phyloP scores from a whole-genome alignment of 1,140 invertebrate species.

The Bilobella aurantiaca region DNA sequence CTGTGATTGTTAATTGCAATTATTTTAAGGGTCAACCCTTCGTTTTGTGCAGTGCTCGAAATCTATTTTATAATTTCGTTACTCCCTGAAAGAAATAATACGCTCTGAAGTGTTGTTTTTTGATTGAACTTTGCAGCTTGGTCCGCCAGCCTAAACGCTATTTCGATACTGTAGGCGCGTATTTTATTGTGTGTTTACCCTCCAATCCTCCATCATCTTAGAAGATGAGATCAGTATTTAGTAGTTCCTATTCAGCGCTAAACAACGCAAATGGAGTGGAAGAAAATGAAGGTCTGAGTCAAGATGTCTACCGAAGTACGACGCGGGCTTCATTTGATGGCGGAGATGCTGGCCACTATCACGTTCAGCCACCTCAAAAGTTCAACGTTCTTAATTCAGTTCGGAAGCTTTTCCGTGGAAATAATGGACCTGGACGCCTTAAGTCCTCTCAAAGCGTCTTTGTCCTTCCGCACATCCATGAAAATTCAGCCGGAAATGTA shows the following conservation, averaged over 20 bases:
- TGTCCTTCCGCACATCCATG: constrained; percentile 32
- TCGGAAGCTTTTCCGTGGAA: constrained; percentile 24
- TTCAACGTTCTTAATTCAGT: constrained; percentile 30
- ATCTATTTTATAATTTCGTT: too few species aligned
- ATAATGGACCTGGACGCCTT: constrained; percentile 14
- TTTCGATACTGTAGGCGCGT: too few species aligned
- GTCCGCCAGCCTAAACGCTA: too few species aligned
- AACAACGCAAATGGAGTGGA: constrained; percentile 23
- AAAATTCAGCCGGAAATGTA: constrained; percentile 15
- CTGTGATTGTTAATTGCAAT: too few species aligned
- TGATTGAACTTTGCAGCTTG: too few species aligned
- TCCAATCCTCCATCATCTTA: neutral
- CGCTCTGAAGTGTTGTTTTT: too few species aligned
- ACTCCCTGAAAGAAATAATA: too few species aligned
- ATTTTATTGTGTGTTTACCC: too few species aligned
- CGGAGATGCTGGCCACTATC: constrained; percentile 16
- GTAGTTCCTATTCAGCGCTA: constrained; percentile 33
- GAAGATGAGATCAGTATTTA: constrained; percentile 32
- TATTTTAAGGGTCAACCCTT: too few species aligned
- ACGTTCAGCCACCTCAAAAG: constrained; percentile 11
- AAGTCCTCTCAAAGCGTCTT: constrained; percentile 33
- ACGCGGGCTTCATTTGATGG: constrained; percentile 32
- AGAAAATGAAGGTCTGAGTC: constrained; percentile 17
- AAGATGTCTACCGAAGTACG: constrained; percentile 28
- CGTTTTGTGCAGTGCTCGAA: too few species aligned